Evolutionary conservation across 2,888 invertebrate genomes (phyloP), one percentile per base, ranked within the genome.

Genomic region (Frankliniella intonsa): DNA sequence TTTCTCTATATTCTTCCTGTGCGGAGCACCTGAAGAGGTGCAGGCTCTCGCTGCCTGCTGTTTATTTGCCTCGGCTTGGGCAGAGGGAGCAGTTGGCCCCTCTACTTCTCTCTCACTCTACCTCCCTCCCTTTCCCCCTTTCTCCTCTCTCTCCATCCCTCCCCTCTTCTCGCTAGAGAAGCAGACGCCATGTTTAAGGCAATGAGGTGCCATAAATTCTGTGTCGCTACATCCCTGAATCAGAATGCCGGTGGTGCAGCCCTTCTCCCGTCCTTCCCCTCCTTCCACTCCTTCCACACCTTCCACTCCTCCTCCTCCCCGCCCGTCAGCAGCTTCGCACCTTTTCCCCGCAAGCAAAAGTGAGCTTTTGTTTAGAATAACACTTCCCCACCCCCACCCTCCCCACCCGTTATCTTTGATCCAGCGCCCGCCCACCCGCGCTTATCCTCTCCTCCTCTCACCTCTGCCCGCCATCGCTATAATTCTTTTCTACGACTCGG

Each of bases 161-260:
- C n/a, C 62, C 7, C 62, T 14, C 12, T 62, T 14, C 55, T 55
- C 55, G 55, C 55, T 55, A 14, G 55, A 14, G 69, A 22, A 76
- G 22, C 69, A 76, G 69, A 76, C 69, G 69, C 69, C 69, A 76
- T 76, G 69, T 76, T 76, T 76, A 76, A 76, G 69, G 69, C 69
- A 76, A 76, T 76, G 69, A 76, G 69, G 22, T 76, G 69, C 69
- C 69, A 76, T 76, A 76, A 76, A 76, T 76, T 76, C 69, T 76
- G 69, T 76, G 69, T 76, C 25, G 69, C 69, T 76, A 76, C 69
- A 76, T 76, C 69, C 69, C 69, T 76, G 69, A 76, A 76, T 76
- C 69, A 22, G 69, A 25, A 76, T 76, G 69, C 69, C 69, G 69
- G 7, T 25, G 25, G 69, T 25, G 25, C 22, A 12, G n/a, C 22